phyloP scores from a whole-genome alignment of 2,797 vertebrate genomes.

The Lacerta agilis region DNA sequence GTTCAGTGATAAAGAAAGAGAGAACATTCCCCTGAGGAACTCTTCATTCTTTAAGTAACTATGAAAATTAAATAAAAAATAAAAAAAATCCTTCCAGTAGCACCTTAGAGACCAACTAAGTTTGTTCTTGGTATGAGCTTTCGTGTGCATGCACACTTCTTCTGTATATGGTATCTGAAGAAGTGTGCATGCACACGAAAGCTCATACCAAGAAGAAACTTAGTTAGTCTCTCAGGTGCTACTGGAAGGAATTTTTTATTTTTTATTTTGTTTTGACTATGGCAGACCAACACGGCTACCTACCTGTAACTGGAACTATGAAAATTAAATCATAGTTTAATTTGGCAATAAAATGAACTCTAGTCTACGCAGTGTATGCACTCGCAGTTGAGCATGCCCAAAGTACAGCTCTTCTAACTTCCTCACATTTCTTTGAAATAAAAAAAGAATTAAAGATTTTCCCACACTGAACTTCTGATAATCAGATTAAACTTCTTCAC shows the following conservation, averaged over 20 bases:
- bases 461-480: not conserved
- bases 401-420: conserved; percentile 21
- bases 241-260: no score
- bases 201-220: no score
- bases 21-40: conserved; percentile 16
- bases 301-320: not conserved
- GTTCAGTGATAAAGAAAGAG: not conserved
- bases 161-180: no score
- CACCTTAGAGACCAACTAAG: no score
- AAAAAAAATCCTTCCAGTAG: no score
- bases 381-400: not conserved
- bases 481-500: not conserved
- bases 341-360: conserved; percentile 30
- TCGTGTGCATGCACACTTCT: no score
- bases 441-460: not conserved
- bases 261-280: no score
- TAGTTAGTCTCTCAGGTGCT: no score
- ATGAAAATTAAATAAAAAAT: conserved; percentile 10
- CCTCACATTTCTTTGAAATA: not conserved
- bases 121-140: no score
- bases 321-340: conserved; percentile 32
- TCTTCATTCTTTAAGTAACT: conserved; percentile 26
- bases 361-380: conserved; percentile 22
- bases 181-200: no score
- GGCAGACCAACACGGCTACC: no score